Evolutionary conservation across 2,888 invertebrate genomes (phyloP).

Genomic region (Athalia rosae): DNA sequence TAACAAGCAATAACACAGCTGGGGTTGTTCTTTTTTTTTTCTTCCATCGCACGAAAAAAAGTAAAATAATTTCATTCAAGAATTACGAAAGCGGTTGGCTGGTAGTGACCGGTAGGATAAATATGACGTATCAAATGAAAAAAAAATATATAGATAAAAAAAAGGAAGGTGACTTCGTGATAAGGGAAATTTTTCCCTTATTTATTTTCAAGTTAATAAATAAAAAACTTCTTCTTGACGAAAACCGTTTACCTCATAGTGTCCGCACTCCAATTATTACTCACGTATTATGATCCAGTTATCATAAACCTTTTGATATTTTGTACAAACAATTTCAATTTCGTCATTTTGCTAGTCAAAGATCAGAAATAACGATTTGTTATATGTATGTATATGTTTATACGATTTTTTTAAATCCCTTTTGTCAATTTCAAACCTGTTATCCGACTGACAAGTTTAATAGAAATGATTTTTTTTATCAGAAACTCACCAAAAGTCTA

Average conservation of each 20-base stretch:
- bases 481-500: too few species aligned
- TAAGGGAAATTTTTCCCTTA: neutral
- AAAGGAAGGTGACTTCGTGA: neutral
- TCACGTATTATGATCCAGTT: slow-evolving; percentile 3
- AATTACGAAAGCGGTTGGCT: neutral
- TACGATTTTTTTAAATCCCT: neutral
- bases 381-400: neutral
- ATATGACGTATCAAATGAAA: slow-evolving; percentile 16
- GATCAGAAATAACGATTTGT: slow-evolving; percentile 20
- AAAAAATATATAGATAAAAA: neutral
- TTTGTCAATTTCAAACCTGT: neutral
- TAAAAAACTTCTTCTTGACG: slow-evolving; percentile 2
- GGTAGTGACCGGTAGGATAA: neutral
- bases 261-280: slow-evolving; percentile 27
- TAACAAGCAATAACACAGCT: slow-evolving; percentile 13
- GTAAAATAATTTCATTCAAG: neutral
- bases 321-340: slow-evolving; percentile 33
- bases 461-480: neutral
- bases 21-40: neutral
- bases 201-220: neutral
- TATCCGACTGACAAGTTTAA: slow-evolving; percentile 1
- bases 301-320: slow-evolving; percentile 9
- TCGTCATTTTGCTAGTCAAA: slow-evolving; percentile 33
- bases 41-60: neutral
- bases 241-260: neutral